phyloP scores from a whole-genome alignment of 1,140 invertebrate species.

The Sycophaga agraensis region DNA sequence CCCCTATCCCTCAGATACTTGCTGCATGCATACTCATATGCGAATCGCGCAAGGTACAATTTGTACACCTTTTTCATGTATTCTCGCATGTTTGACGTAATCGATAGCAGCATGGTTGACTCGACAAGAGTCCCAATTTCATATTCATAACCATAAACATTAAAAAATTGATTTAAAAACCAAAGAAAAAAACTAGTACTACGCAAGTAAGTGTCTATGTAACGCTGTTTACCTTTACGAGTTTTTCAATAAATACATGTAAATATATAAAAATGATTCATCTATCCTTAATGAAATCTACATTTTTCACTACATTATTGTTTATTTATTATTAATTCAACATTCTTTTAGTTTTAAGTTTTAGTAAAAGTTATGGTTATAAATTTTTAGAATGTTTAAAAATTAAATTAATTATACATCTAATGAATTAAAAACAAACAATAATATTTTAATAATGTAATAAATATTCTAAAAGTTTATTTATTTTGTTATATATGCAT shows the following conservation, averaged over 20 bases:
- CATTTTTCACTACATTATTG: not conserved
- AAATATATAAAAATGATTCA: conserved; percentile 32
- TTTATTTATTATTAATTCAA: not conserved
- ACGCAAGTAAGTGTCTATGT: conserved; percentile 53
- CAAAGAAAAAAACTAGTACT: conserved; percentile 25
- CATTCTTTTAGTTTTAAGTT: not conserved
- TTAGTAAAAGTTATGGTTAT: not conserved
- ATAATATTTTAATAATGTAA: no score
- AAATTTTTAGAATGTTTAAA: not conserved
- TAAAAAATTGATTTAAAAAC: conserved; percentile 24
- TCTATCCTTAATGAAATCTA: not conserved
- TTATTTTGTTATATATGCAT: no score
- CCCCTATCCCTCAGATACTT: conserved; percentile 8
- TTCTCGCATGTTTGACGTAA: conserved; percentile 26
- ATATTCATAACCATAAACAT: conserved; percentile 27
- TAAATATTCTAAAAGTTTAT: no score
- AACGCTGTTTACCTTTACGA: conserved; percentile 41
- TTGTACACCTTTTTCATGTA: conserved; percentile 23
- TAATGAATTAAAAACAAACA: no score
- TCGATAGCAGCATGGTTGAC: conserved; percentile 28
- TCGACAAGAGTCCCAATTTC: conserved; percentile 23
- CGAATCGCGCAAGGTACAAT: conserved; percentile 19
- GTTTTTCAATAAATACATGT: conserved; percentile 46
- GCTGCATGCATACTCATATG: conserved; percentile 17
- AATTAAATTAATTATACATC: not conserved